These are phyloP conservation scores for Drosophila fungiperda DNA, from an alignment of 2,888 invertebrate species.

Conservation along the genomic window DNA sequence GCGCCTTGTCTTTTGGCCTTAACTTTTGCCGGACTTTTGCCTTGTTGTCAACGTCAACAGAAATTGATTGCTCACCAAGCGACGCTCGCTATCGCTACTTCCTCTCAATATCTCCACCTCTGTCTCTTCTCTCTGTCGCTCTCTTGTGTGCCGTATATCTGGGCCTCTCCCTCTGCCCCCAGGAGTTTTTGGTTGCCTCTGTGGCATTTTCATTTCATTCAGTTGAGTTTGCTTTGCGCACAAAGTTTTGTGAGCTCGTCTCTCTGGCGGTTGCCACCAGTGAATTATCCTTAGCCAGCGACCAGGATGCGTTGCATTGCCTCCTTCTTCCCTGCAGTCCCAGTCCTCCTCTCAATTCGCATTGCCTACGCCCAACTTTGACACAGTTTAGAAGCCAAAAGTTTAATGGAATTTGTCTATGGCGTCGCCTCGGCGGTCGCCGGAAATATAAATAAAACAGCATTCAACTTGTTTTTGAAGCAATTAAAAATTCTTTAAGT, in stretches of 20 bases:
- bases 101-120: neutral
- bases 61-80: constrained; percentile 78
- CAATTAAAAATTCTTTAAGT: constrained; percentile 80
- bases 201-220: constrained; percentile 82
- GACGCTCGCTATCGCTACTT: constrained; percentile 21
- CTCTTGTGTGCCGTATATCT: neutral
- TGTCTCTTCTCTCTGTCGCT: neutral
- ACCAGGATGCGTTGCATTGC: constrained; percentile 59
- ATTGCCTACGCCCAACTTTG: constrained; percentile 62
- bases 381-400: constrained; percentile 80
- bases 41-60: constrained; percentile 81
- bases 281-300: constrained; percentile 78
- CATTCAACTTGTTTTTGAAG: constrained; percentile 81
- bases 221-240: constrained; percentile 78
- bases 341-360: neutral
- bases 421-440: constrained; percentile 63
- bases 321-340: neutral
- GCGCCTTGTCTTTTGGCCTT: constrained; percentile 56
- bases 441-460: constrained; percentile 80
- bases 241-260: constrained; percentile 70
- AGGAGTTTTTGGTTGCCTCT: constrained; percentile 71
- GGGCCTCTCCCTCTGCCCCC: constrained; percentile 10
- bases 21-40: constrained; percentile 80
- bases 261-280: constrained; percentile 60
- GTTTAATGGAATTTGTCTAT: constrained; percentile 82